A percentile compares a stretch with the other conserved stretches of the same genome.
Evolutionary conservation across 2,888 invertebrate genomes (phyloP).

Genomic region (Polydrusus tereticollis): DNA sequence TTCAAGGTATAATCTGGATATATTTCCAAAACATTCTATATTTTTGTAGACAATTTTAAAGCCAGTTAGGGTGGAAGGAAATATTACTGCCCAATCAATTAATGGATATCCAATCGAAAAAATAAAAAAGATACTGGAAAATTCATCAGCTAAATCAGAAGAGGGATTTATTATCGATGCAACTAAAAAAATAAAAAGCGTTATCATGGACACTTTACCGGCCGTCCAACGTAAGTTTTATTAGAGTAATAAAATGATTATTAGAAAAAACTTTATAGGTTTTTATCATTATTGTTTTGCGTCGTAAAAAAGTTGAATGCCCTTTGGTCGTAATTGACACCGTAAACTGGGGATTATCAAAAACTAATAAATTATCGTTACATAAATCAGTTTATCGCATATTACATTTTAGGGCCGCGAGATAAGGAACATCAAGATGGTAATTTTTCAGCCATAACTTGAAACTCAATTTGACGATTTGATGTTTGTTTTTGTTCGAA

Average conservation of each 20-base stretch:
- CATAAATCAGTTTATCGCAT: slow-evolving; percentile 28
- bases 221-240: slow-evolving; percentile 53
- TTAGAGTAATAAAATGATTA: slow-evolving; percentile 15
- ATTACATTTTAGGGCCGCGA: slow-evolving; percentile 1
- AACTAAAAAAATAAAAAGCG: slow-evolving; percentile 53
- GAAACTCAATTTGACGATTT: background rate
- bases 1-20: slow-evolving; percentile 5
- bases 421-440: slow-evolving; percentile 12
- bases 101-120: slow-evolving; percentile 58
- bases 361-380: slow-evolving; percentile 28
- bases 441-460: slow-evolving; percentile 6
- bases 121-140: slow-evolving; percentile 55
- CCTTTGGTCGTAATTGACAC: slow-evolving; percentile 24
- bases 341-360: slow-evolving; percentile 20
- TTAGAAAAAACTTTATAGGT: slow-evolving; percentile 14
- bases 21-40: background rate
- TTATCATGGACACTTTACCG: slow-evolving; percentile 52
- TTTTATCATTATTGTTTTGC: slow-evolving; percentile 18
- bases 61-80: slow-evolving; percentile 53
- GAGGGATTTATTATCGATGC: slow-evolving; percentile 56
- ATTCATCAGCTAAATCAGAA: slow-evolving; percentile 52
- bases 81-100: slow-evolving; percentile 58
- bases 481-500: slow-evolving; percentile 15
- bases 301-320: slow-evolving; percentile 24
- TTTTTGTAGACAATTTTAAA: slow-evolving; percentile 56